phyloP scores from a whole-genome alignment of 1,140 invertebrate species.

The Pararge aegeria region DNA sequence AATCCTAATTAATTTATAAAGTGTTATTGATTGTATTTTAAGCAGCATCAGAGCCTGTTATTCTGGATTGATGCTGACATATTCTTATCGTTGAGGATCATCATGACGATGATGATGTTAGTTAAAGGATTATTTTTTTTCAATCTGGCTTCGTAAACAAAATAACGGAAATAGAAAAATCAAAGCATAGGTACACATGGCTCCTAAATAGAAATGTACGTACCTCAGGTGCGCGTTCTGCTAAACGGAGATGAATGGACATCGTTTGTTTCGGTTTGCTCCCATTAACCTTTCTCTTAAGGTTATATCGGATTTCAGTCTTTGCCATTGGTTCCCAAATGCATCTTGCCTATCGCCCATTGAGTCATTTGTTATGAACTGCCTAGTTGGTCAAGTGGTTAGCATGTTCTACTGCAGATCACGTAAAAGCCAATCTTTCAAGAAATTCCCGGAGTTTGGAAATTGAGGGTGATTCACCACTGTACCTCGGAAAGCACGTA shows the following conservation, averaged over 20 bases:
- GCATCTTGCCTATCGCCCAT: background rate
- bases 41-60: too few species aligned
- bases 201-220: background rate
- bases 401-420: too few species aligned
- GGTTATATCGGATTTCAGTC: slow-evolving; percentile 17
- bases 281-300: slow-evolving; percentile 23
- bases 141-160: background rate
- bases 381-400: too few species aligned
- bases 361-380: background rate
- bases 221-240: slow-evolving; percentile 5
- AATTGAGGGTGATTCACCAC: background rate
- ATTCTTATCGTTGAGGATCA: too few species aligned
- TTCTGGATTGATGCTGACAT: too few species aligned
- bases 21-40: too few species aligned
- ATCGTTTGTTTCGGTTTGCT: slow-evolving; percentile 22
- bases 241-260: slow-evolving; percentile 21
- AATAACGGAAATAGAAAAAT: background rate
- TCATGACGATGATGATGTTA: too few species aligned
- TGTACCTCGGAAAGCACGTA: too few species aligned
- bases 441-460: background rate
- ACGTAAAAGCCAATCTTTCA: too few species aligned
- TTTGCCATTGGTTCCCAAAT: slow-evolving; percentile 1
- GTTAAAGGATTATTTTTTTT: background rate
- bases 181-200: background rate
- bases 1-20: too few species aligned